Base-by-base conservation (phyloP, 2,888 invertebrate genomes). In the Cistogaster globosa region DNA sequence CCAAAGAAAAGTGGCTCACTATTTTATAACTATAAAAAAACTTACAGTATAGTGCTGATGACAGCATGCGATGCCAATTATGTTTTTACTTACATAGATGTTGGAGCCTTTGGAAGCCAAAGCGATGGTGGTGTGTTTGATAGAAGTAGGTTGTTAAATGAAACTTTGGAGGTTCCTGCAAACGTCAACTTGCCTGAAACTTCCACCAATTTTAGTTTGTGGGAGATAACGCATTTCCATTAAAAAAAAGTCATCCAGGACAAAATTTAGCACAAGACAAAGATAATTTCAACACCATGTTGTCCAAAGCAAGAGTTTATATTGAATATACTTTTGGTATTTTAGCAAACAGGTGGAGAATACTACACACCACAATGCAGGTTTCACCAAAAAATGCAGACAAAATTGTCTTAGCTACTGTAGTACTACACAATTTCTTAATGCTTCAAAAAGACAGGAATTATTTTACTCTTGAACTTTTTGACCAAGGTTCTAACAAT, bases 231-330 rank as follows among this genome's bases (percentile, higher is more conserved):
- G 42, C 11, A 42, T 42, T 12, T 12, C 42, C 42, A 42, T 42
- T 42, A 42, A 42, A 42, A 42, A n/a, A 42, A 42, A 42, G 12
- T 42, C 18, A 51, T 51, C 51, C 51, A 5, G 51, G 18, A 51
- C 51, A 18, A 7, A 51, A n/a, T 9, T 51, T 51, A 0, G 16
- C 51, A 18, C 6, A 51, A 6, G 51, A 51, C 9, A 51, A 51
- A 32, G 32, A 26, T 16, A 57, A 57, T 4, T 57, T 57, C 32
- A 57, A 57, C n/a, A 57, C 32, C 7, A 57, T 57, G n/a, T 26
- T 57, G 57, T 57, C 57, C 8, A 57, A 57, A 57, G 57, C 57
- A 32, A 26, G 26, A 32, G 32, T 57, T 5, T 32, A 57, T 32
- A 57, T 57, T 26, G 32, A 57, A 57, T 32, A 26, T 12, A 6